These are phyloP conservation scores for Paraplagusia blochii DNA, from an alignment of 2,113 vertebrate species.

Conservation along the genomic window DNA sequence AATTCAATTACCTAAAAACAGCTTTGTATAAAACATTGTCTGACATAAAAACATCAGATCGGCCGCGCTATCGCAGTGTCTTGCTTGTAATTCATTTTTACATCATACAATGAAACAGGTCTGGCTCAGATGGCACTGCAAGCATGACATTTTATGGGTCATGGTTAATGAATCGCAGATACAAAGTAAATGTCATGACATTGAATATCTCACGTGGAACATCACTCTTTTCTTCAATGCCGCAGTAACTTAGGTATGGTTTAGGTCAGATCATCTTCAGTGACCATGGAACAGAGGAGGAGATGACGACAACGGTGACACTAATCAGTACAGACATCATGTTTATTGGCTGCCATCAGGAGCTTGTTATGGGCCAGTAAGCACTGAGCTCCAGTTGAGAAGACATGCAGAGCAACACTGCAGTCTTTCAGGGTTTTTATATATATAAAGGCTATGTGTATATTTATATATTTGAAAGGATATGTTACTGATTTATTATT, in stretches of 20 bases:
- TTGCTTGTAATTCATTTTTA: not conserved
- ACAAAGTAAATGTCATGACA: not conserved
- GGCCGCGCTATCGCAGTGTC: too few species aligned
- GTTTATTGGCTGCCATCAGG: slow-evolving; percentile 39
- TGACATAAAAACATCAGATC: too few species aligned
- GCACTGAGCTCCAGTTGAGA: slow-evolving; percentile 24
- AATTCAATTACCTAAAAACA: not conserved
- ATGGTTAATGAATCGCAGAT: not conserved
- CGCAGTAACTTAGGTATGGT: slow-evolving; percentile 1
- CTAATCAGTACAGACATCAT: slow-evolving; percentile 45
- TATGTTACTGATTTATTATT: too few species aligned
- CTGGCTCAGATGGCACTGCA: not conserved
- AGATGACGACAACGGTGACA: slow-evolving; percentile 39
- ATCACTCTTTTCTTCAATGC: not conserved
- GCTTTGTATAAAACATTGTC: not conserved
- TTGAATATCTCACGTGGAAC: not conserved
- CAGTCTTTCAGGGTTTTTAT: not conserved
- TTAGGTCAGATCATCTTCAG: slow-evolving; percentile 8
- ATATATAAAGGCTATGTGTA: too few species aligned
- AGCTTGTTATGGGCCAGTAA: slow-evolving; percentile 49
- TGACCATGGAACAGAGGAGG: slow-evolving; percentile 22
- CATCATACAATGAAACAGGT: not conserved
- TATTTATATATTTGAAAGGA: too few species aligned
- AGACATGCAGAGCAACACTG: not conserved
- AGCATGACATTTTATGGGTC: not conserved